Percentiles rank a stretch among this genome's conserved stretches.
Evolutionary conservation across 1,140 invertebrate genomes (phyloP).

Genomic region (Penaeus japonicus): DNA sequence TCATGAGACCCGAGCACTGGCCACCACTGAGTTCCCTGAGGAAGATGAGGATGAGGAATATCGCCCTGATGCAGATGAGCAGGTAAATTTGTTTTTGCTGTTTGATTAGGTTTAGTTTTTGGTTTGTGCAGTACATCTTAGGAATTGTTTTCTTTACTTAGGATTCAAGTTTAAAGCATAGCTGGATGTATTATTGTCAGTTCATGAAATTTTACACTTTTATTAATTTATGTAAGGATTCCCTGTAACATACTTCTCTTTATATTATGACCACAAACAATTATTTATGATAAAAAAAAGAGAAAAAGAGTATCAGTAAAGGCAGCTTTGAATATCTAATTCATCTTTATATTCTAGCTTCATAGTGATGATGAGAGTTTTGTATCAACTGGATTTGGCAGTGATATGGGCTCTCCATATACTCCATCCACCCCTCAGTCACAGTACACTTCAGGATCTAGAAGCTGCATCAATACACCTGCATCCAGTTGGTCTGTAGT

Average conservation of each 20-base stretch:
- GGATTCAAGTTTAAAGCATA: too few relatives aligned
- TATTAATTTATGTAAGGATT: background rate
- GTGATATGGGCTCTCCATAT: conserved; percentile 20
- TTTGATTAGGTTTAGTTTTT: too few relatives aligned
- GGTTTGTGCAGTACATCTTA: too few relatives aligned
- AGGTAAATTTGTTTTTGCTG: background rate
- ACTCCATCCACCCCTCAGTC: conserved; percentile 10
- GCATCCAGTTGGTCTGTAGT: background rate
- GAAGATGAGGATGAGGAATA: conserved; percentile 49
- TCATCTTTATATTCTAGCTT: background rate
- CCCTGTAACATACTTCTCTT: too few relatives aligned
- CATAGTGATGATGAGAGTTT: conserved; percentile 46
- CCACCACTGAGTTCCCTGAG: conserved; percentile 30
- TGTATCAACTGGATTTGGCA: conserved; percentile 7
- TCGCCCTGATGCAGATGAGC: conserved; percentile 45
- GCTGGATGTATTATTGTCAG: too few relatives aligned
- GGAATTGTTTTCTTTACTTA: too few relatives aligned
- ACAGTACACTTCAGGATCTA: background rate
- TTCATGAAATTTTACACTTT: too few relatives aligned
- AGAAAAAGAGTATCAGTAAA: too few relatives aligned
- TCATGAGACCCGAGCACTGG: conserved; percentile 40
- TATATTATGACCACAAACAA: too few relatives aligned
- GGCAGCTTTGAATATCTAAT: too few relatives aligned
- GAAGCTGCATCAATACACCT: background rate
- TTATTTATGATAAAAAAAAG: too few relatives aligned